phyloP scores from a whole-genome alignment of 2,888 invertebrate species.

The Cordilura impudica region DNA sequence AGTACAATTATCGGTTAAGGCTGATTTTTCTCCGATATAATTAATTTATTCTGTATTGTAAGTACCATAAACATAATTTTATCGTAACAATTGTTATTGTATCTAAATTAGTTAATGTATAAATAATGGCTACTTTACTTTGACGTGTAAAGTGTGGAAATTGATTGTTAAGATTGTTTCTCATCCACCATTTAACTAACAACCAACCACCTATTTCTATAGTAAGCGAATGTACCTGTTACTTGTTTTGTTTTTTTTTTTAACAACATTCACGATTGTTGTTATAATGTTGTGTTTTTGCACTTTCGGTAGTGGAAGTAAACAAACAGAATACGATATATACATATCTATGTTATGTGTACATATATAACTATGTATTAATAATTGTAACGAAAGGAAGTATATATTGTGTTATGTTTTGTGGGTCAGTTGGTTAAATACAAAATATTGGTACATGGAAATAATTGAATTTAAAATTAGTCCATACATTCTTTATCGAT shows the following conservation, averaged over 20 bases:
- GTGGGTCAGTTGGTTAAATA: conserved; percentile 26
- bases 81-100: no score
- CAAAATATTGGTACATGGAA: neutral
- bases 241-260: conserved; percentile 93
- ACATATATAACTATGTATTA: no score
- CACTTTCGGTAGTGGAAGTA: neutral
- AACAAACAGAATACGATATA: neutral
- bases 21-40: no score
- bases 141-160: no score
- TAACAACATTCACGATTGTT: neutral
- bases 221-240: conserved; percentile 80
- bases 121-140: no score
- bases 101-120: no score
- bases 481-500: no score
- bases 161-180: no score
- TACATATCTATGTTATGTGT: no score
- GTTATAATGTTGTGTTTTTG: neutral
- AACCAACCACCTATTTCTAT: neutral
- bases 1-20: no score
- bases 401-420: neutral
- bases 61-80: no score
- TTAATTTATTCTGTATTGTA: no score
- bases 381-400: conserved; percentile 39
- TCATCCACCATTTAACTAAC: neutral
- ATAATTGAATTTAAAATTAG: neutral